Percentiles rank a stretch among this genome's conserved stretches.
phyloP scores from a whole-genome alignment of 2,113 vertebrate genomes.

The Gopherus flavomarginatus region DNA sequence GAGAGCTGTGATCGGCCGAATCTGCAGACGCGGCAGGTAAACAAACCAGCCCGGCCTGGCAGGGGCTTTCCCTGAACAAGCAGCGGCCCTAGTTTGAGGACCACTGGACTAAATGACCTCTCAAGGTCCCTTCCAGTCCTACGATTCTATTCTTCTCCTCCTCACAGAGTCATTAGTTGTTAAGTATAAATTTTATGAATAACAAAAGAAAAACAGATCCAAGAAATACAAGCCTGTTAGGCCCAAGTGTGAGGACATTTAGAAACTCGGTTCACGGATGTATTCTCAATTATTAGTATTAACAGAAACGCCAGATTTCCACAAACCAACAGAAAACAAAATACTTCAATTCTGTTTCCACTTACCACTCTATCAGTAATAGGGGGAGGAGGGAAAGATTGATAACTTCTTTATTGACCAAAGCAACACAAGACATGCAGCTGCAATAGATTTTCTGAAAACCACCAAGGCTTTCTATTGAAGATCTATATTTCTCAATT shows the following conservation, averaged over 20 bases:
- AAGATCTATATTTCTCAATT: not conserved
- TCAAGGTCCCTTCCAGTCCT: too few relatives aligned
- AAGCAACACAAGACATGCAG: accelerated
- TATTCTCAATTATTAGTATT: not conserved
- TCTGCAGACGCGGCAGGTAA: too few relatives aligned
- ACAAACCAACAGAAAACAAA: not conserved
- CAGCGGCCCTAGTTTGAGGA: too few relatives aligned
- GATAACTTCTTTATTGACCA: not conserved
- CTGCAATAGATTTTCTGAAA: not conserved
- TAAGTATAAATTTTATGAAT: not conserved
- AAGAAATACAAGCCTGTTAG: not conserved
- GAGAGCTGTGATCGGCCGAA: too few relatives aligned
- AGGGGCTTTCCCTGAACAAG: too few relatives aligned
- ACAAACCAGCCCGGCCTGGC: too few relatives aligned
- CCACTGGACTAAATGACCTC: too few relatives aligned
- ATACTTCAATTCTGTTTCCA: not conserved
- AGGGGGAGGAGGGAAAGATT: accelerated
- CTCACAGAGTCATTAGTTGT: not conserved
- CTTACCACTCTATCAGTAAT: not conserved
- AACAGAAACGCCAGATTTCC: constrained; percentile 13
- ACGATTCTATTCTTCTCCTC: not conserved
- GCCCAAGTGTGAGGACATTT: not conserved
- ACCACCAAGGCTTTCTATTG: not conserved
- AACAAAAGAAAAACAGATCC: not conserved
- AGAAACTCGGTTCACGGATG: not conserved